Evolutionary conservation across 2,113 vertebrate genomes (phyloP), one percentile per base, ranked within the genome.

Genomic region (Seriola quinqueradiata): DNA sequence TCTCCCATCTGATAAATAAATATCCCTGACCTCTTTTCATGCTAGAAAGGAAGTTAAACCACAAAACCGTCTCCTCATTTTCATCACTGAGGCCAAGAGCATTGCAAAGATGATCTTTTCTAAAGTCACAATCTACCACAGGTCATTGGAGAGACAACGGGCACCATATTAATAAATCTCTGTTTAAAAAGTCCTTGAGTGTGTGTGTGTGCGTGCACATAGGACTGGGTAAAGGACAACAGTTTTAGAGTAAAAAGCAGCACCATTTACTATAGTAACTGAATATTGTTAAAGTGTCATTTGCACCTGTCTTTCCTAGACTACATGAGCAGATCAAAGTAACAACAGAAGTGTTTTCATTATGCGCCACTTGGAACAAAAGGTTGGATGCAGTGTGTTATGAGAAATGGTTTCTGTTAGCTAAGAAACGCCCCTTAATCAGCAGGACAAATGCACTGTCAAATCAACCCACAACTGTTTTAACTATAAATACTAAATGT

Each of bases 171-270:
- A 85, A 90, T 87, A 92, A 91, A 92, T 91, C 91, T 94, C 91
- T 90, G 76, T 90, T 93, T 94, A 95, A 95, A 95, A 95, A 96
- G 93, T 95, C 89, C 88, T 89, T 91, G 93, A 93, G 91, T 88
- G 84, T 93, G 86, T 84, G 88, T 85, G 88, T 85, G 89, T 90
- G 91, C 60, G 92, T 91, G 92, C 85, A 92, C 91, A 89, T 84
- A 92, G 89, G 92, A 93, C 86, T 91, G 84, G 89, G 91, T 90
- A 92, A 92, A 94, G 93, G 91, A 94, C 91, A 90, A 94, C 87
- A 88, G 90, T 94, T 93, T 92, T 78, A 94, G 95, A 95, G 94
- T 96, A 96, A 90, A 96, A 95, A 96, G 95, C 95, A 96, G 95
- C 95, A 96, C 95, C 95, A 93, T 95, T 94, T 93, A 94, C 94